These are phyloP conservation scores for Lanius collurio DNA, from an alignment of 2,113 vertebrate species.

Conservation along the genomic window DNA sequence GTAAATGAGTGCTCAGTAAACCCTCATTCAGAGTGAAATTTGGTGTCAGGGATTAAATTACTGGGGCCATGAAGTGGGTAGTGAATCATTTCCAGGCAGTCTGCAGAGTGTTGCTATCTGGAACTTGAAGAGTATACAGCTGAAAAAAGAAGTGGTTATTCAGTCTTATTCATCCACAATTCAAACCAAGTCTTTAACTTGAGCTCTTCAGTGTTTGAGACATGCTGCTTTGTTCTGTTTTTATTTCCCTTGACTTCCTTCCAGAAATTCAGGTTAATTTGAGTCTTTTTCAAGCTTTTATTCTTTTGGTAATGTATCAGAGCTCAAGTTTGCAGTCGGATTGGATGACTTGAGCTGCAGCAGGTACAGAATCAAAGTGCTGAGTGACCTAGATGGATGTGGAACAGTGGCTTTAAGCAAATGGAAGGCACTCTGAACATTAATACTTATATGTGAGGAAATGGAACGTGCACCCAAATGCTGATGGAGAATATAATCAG, in stretches of 20 bases:
- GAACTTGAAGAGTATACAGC: not conserved
- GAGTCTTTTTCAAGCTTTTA: not conserved
- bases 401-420: not conserved
- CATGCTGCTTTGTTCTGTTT: not conserved
- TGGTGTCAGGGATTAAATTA: slow-evolving; percentile 4
- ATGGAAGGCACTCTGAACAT: not conserved
- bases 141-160: slow-evolving; percentile 19
- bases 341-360: not conserved
- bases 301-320: not conserved
- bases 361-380: not conserved
- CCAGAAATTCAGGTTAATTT: not conserved
- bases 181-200: not conserved
- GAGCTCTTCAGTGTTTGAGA: not conserved
- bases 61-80: not conserved
- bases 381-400: not conserved
- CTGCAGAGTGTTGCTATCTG: slow-evolving; percentile 10
- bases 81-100: slow-evolving; percentile 20
- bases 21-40: not conserved
- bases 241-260: not conserved
- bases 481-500: not conserved
- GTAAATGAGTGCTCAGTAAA: not conserved
- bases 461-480: not conserved
- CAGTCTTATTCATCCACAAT: not conserved
- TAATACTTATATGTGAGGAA: not conserved
- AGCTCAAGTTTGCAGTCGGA: not conserved